A percentile compares a stretch with the other conserved stretches of the same genome.
These are phyloP conservation scores for Tholera decimalis DNA, from an alignment of 2,888 invertebrate genomes.

Conservation along the genomic window DNA sequence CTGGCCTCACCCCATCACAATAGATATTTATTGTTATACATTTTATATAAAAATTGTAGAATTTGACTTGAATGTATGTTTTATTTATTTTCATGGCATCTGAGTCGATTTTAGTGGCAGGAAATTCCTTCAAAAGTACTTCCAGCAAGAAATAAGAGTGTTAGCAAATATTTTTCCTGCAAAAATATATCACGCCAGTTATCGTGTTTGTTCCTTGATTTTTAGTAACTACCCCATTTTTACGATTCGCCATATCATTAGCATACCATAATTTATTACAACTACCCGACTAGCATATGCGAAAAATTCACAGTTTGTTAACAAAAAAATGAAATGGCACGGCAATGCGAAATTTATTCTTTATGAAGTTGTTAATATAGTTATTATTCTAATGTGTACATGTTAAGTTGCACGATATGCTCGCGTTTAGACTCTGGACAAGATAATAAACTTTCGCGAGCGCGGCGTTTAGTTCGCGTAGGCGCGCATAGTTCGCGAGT, in stretches of 20 bases:
- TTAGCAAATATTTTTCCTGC: not conserved
- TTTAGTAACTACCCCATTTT: conserved; percentile 22
- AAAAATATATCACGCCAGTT: conserved; percentile 20
- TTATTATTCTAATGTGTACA: conserved; percentile 38
- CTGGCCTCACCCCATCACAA: too few species aligned
- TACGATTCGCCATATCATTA: conserved; percentile 33
- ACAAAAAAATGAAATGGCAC: conserved; percentile 26
- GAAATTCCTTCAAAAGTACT: too few species aligned
- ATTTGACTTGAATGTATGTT: too few species aligned
- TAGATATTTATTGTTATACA: too few species aligned
- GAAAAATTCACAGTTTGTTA: conserved; percentile 41
- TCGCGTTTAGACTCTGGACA: conserved; percentile 1
- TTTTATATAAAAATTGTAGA: too few species aligned
- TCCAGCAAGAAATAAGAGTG: not conserved
- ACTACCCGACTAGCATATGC: conserved; percentile 6
- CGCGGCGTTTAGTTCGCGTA: too few species aligned
- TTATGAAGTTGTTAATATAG: conserved; percentile 56
- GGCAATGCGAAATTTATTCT: conserved; percentile 43
- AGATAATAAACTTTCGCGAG: not conserved
- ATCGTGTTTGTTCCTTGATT: conserved; percentile 15
- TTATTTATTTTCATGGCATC: too few species aligned
- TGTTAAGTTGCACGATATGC: conserved; percentile 47
- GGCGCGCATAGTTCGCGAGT: too few species aligned
- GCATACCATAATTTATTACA: conserved; percentile 31
- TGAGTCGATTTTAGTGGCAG: too few species aligned